Conservation (phyloP, 2,113 vertebrate genomes). For the Labeo catla region DNA sequence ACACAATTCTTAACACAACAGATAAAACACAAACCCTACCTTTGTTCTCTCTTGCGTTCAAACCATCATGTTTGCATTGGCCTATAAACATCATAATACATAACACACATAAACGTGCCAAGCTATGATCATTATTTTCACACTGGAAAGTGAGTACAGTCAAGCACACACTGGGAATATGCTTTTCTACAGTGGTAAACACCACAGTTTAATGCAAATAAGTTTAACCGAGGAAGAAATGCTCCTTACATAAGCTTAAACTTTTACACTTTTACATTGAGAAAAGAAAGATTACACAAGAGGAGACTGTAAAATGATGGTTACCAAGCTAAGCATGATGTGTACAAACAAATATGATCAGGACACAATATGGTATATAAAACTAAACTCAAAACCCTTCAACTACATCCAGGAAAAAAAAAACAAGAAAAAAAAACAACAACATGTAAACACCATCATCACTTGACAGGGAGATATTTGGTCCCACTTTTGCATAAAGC, state of each 20-base stretch:
- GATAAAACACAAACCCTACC: not conserved
- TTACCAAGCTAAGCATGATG: not conserved
- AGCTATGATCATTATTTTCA: not conserved
- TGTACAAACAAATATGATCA: not conserved
- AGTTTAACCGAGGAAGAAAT: not conserved
- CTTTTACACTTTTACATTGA: conserved; percentile 24
- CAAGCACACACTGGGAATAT: not conserved
- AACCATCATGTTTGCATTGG: not conserved
- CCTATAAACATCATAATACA: not conserved
- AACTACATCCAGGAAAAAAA: not conserved
- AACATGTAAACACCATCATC: not conserved
- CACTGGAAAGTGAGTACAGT: not conserved
- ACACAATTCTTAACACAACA: not conserved
- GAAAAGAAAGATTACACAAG: conserved; percentile 39
- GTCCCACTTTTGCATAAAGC: not conserved
- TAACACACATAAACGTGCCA: not conserved
- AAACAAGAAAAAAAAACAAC: not conserved
- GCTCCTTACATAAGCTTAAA: conserved; percentile 47
- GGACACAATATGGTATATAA: not conserved
- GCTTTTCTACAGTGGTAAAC: conserved; percentile 44
- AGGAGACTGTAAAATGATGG: not conserved
- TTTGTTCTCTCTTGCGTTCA: not conserved
- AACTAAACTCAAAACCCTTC: not conserved
- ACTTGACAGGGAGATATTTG: not conserved
- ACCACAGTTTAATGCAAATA: conserved; percentile 58